Percentiles rank a stretch among this genome's conserved stretches.
Evolutionary conservation across 1,140 invertebrate species (phyloP).

Genomic region (Belonocnema kinseyi): DNA sequence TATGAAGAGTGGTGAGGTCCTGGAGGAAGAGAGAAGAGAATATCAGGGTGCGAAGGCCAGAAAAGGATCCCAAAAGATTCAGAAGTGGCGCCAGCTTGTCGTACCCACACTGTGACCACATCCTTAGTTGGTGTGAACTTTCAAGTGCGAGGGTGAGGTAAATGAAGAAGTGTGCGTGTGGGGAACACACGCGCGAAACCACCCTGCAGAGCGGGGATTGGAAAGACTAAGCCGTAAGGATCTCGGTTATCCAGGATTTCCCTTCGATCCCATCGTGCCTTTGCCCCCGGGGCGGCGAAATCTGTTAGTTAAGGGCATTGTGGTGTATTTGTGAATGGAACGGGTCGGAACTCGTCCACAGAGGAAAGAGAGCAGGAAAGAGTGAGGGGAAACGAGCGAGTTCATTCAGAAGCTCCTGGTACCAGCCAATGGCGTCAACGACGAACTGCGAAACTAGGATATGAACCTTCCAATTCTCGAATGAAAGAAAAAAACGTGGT

Average conservation of each 20-base stretch:
- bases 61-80: slow-evolving; percentile 53
- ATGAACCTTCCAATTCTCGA: slow-evolving; percentile 16
- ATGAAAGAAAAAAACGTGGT: not conserved
- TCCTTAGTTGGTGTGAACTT: slow-evolving; percentile 42
- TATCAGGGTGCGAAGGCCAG: slow-evolving; percentile 30
- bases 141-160: slow-evolving; percentile 42
- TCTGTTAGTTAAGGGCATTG: slow-evolving; percentile 67
- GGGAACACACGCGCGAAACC: slow-evolving; percentile 35
- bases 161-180: slow-evolving; percentile 42
- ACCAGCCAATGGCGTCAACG: not conserved
- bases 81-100: slow-evolving; percentile 68
- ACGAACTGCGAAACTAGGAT: not conserved
- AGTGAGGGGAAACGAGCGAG: slow-evolving; percentile 30
- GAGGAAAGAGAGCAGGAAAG: slow-evolving; percentile 44
- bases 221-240: slow-evolving; percentile 42
- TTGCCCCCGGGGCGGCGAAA: slow-evolving; percentile 49
- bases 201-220: slow-evolving; percentile 25
- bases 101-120: slow-evolving; percentile 40
- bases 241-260: slow-evolving; percentile 50
- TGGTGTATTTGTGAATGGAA: slow-evolving; percentile 65
- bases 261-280: slow-evolving; percentile 43
- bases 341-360: slow-evolving; percentile 53
- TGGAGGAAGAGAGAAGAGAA: slow-evolving; percentile 35
- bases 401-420: slow-evolving; percentile 20
- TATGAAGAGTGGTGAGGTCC: slow-evolving; percentile 40